Evolutionary conservation across 2,113 vertebrate genomes (phyloP).

Genomic region (Todiramphus chloris): DNA sequence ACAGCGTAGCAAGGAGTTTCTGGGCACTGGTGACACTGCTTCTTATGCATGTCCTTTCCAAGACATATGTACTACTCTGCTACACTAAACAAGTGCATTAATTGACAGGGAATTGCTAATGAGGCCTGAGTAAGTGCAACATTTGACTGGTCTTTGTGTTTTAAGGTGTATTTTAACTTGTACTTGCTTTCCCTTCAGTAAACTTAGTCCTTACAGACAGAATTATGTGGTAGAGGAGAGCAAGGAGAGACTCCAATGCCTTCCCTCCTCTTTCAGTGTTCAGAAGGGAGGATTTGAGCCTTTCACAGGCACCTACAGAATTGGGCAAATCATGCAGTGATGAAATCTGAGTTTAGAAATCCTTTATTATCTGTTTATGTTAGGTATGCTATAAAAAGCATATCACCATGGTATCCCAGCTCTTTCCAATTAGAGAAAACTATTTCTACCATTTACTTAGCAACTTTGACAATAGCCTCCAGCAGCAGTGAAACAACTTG

Average conservation of each 20-base stretch:
- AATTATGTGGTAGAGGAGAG: neutral
- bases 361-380: neutral
- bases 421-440: conserved; percentile 61
- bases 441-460: conserved; percentile 63
- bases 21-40: neutral
- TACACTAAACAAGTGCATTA: neutral
- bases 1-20: neutral
- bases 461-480: conserved; percentile 64
- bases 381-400: conserved; percentile 46
- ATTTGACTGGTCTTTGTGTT: neutral
- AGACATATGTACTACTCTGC: neutral
- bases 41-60: neutral
- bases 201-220: neutral
- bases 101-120: neutral
- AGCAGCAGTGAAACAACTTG: conserved; percentile 60
- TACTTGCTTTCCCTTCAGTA: neutral
- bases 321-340: neutral
- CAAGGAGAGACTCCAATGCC: neutral
- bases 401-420: conserved; percentile 51
- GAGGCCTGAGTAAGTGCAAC: neutral
- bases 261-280: neutral
- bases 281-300: neutral
- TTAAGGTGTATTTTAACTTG: neutral
- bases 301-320: neutral
- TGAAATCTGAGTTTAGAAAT: neutral